Base-by-base conservation (phyloP, 2,113 vertebrate genomes). In the Manacus vitellinus region DNA sequence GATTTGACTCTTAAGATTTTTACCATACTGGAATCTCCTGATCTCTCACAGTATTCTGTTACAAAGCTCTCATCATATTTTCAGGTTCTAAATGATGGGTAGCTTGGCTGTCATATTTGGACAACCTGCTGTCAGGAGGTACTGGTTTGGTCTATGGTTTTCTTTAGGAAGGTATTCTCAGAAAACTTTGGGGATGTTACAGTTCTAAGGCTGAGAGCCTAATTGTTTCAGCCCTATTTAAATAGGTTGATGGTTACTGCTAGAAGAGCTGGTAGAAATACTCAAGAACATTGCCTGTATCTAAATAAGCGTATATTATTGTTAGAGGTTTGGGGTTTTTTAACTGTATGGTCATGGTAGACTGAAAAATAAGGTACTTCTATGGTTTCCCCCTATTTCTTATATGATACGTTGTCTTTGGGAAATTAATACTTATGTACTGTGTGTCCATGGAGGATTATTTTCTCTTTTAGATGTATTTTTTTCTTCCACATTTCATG, bases 81-180 rank as follows among this genome's bases (percentile, higher is more conserved):
- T 80, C n/a, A 27, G 17, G 10, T 77, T 86, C 31, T 58, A 44
- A 70, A 31, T 66, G 35, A 33, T 62, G 44, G 56, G 11, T 92
- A 56, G 46, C 41, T 88, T 73, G 63, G 22, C 63, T 62, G 46
- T 68, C 18, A 28, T 1, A 3, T n/a, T 85, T 66, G 55, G 56
- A 41, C 73, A 68, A 43, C 39, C 11, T 75, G 30, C 49, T 86
- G 49, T 25, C 58, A 80, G 49, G 31, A 47, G 61, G 30, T 67
- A 33, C 6, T 35, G 10, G 22, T 30, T 23, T 75, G 44, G 11
- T 44, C 24, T 44, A 1, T 0, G 0, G 10, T 54, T 89, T 92
- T 90, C 10, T 46, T 96, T 39, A 63, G 25, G 51, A 95, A n/a
- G 23, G 2, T 75, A 27, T 73, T 79, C 28, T 55, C 14, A 47